Conservation (phyloP, 2,113 vertebrate species). For the Pleuronectes platessa region DNA sequence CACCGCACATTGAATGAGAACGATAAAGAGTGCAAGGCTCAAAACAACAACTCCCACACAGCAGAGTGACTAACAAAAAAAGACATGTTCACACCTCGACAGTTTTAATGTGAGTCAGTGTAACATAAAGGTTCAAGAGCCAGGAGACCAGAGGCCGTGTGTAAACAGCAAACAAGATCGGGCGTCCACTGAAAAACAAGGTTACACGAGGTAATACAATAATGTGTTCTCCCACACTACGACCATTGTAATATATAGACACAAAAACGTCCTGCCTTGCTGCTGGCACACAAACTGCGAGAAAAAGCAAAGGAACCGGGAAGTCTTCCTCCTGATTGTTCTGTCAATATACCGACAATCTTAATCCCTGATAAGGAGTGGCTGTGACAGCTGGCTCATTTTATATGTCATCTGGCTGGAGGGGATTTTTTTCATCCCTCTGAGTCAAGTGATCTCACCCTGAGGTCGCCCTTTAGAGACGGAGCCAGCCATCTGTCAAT, state of each 20-base stretch:
- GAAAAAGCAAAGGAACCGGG: neutral
- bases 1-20: slow-evolving; percentile 44
- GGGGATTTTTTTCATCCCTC: slow-evolving; percentile 30
- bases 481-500: slow-evolving; percentile 42
- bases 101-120: slow-evolving; percentile 13
- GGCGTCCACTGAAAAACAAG: neutral
- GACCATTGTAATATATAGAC: neutral
- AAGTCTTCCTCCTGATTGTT: slow-evolving; percentile 5
- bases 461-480: slow-evolving; percentile 27
- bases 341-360: slow-evolving; percentile 35
- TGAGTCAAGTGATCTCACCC: slow-evolving; percentile 41
- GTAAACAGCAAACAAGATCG: neutral
- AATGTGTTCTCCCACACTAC: neutral
- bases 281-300: neutral
- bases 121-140: slow-evolving; percentile 11
- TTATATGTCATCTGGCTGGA: slow-evolving; percentile 33
- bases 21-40: slow-evolving; percentile 38
- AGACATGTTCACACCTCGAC: slow-evolving; percentile 2
- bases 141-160: neutral
- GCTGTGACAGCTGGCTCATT: slow-evolving; percentile 53
- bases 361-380: slow-evolving; percentile 30
- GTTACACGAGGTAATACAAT: neutral
- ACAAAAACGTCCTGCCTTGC: neutral
- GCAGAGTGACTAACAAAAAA: slow-evolving; percentile 29
- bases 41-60: slow-evolving; percentile 58